Percentiles rank a stretch among this genome's conserved stretches.
phyloP scores from a whole-genome alignment of 2,888 invertebrate species.

The Euclidia mi region DNA sequence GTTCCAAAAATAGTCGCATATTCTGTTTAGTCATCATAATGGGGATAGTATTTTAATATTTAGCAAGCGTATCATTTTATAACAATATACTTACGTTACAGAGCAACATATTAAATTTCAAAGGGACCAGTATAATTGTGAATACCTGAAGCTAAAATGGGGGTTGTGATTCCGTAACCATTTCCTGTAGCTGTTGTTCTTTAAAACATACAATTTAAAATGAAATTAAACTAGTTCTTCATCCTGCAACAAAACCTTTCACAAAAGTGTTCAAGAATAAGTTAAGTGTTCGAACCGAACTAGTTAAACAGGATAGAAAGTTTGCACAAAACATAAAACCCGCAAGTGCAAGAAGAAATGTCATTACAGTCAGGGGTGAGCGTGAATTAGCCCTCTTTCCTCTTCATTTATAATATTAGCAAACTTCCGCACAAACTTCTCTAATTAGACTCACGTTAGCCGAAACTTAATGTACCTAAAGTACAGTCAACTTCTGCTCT shows the following conservation, averaged over 20 bases:
- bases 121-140: too few relatives aligned
- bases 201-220: conserved; percentile 19
- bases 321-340: conserved; percentile 60
- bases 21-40: too few relatives aligned
- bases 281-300: conserved; percentile 36
- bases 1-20: too few relatives aligned
- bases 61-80: too few relatives aligned
- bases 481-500: conserved; percentile 74
- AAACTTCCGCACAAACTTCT: conserved; percentile 73
- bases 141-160: too few relatives aligned
- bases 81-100: too few relatives aligned
- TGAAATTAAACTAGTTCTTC: conserved; percentile 22
- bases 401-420: conserved; percentile 81
- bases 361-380: conserved; percentile 63
- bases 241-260: conserved; percentile 14
- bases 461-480: conserved; percentile 80
- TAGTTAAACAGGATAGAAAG: conserved; percentile 51
- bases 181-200: neutral
- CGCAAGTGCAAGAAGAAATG: conserved; percentile 65
- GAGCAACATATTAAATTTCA: too few relatives aligned
- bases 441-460: conserved; percentile 80
- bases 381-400: conserved; percentile 73
- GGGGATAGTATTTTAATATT: too few relatives aligned
- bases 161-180: too few relatives aligned
- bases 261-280: conserved; percentile 28